Evolutionary conservation across 2,113 vertebrate genomes (phyloP).

Genomic region (Phyllostomus hastatus): DNA sequence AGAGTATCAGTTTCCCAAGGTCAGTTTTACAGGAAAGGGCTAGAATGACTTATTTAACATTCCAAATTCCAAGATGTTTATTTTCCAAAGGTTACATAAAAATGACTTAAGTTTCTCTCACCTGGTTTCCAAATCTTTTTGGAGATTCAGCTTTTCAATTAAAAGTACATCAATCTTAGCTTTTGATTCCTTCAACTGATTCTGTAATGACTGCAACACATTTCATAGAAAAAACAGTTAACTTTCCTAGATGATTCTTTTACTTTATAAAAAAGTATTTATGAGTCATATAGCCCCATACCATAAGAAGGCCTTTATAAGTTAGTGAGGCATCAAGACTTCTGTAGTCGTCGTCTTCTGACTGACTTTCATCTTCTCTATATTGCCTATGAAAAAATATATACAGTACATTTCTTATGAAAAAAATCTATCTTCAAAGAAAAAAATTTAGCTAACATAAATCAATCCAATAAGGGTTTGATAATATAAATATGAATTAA

Average conservation of each 20-base stretch:
- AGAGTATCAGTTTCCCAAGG: not conserved
- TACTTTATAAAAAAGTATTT: not conserved
- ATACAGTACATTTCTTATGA: constrained; percentile 14
- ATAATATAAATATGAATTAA: constrained; percentile 21
- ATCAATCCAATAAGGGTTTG: not conserved
- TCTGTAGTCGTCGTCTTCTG: constrained; percentile 66
- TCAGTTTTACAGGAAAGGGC: not conserved
- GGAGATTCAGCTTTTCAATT: constrained; percentile 82
- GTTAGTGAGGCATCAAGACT: constrained; percentile 75
- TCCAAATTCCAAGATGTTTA: not conserved
- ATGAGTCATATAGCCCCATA: constrained; percentile 68
- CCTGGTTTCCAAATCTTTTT: constrained; percentile 87
- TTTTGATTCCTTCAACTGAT: constrained; percentile 84
- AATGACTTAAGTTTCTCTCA: constrained; percentile 65
- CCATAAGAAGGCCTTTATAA: constrained; percentile 86
- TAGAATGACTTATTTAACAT: not conserved
- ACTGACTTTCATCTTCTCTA: constrained; percentile 76
- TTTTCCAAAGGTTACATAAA: constrained; percentile 24
- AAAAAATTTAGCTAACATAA: constrained; percentile 24
- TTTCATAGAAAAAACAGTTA: constrained; percentile 39
- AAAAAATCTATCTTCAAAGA: constrained; percentile 44
- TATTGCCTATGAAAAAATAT: constrained; percentile 71
- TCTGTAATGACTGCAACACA: constrained; percentile 84
- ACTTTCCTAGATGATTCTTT: constrained; percentile 15
- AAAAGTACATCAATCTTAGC: constrained; percentile 81